phyloP scores from a whole-genome alignment of 2,113 vertebrate genomes.

The Lagopus muta region DNA sequence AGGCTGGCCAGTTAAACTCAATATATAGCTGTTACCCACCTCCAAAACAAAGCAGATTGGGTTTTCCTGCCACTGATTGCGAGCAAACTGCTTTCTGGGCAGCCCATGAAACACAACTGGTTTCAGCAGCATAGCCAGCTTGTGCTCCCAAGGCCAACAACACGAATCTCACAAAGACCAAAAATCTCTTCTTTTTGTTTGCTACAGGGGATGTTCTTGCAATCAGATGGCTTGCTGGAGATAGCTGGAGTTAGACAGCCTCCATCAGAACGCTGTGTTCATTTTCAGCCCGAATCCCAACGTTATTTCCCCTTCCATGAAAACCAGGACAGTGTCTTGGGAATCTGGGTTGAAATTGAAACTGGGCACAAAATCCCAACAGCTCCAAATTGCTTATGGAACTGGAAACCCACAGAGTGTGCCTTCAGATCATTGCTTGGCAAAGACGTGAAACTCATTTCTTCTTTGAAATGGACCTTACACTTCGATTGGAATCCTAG shows the following conservation, averaged over 20 bases:
- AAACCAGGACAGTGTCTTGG: neutral
- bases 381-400: neutral
- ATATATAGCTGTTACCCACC: neutral
- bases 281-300: neutral
- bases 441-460: neutral
- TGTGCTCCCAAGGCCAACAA: neutral
- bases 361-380: neutral
- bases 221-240: neutral
- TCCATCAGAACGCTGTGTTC: neutral
- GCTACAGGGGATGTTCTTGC: neutral
- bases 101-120: neutral
- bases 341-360: neutral
- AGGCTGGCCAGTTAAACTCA: constrained; percentile 33
- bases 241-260: neutral
- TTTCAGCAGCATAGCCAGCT: neutral
- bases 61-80: neutral
- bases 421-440: neutral
- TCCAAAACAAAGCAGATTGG: neutral
- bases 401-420: neutral
- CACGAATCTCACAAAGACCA: neutral
- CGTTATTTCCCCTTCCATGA: neutral
- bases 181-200: neutral
- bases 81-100: neutral
- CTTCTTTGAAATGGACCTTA: neutral
- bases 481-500: too few relatives aligned